Base-by-base conservation (phyloP, 2,113 vertebrate species). In the Macaca mulatta region DNA sequence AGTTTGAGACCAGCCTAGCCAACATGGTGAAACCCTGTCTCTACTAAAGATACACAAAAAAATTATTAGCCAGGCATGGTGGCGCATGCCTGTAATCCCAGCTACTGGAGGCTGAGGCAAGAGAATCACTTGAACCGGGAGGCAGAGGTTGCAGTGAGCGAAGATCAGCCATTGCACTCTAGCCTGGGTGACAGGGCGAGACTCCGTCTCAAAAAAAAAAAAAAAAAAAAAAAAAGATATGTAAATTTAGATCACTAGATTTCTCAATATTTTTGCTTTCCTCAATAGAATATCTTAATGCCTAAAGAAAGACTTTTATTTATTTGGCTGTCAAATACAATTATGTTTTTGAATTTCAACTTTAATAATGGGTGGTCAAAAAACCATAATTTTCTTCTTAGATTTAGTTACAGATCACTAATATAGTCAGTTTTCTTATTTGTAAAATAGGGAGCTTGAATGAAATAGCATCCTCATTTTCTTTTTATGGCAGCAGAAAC, bases 241-340 rank as follows among this genome's bases (percentile, higher is more conserved):
- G 25, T 55, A 93, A 35, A 70, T 94, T 96, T 70, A 59, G 32
- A 83, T 94, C 38, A 69, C 12, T 75, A n/a, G 38, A 81, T 90
- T 52, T 80, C 38, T 67, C 32, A 59, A 16, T 89, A 91, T 2
- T 94, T 93, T 93, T 90, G n/a, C 22, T 95, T 89, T 57, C 74
- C 55, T 92, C 69, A 80, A 35, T 43, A 88, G 35, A 75, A 40
- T 77, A 70, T 25, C 20, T 92, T 81, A 84, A 38, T 75, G 14
- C 18, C 57, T 85, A 92, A 75, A 61, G 38, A 92, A 70, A 64
- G n/a, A 81, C 4, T 52, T 94, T 45, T 77, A 50, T 45, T 82
- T 84, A 90, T 84, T 88, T 89, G 18, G 6, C 75, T 61, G 27
- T 85, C 85, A 94, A 85, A 80, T 80, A 23, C 27, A 81, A n/a